phyloP scores from a whole-genome alignment of 2,888 invertebrate species.

The Erebia epiphron region DNA sequence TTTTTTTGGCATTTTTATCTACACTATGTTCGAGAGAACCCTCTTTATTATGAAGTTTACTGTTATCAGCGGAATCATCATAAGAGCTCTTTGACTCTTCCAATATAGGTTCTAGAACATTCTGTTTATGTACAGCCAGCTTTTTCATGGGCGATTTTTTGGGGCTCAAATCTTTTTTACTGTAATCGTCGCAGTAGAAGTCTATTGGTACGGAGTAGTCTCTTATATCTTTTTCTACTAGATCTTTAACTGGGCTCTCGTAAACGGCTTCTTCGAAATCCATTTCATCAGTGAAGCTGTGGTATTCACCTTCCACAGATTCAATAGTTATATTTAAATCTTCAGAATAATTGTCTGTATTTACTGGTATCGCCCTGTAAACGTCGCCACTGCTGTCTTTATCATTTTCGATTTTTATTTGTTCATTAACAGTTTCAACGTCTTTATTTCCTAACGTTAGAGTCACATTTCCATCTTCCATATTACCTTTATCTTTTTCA shows the following conservation, averaged over 20 bases:
- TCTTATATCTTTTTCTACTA: conserved; percentile 75
- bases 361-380: conserved; percentile 49
- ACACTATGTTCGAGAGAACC: background rate
- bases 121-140: conserved; percentile 47
- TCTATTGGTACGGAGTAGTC: conserved; percentile 77
- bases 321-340: conserved; percentile 51
- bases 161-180: conserved; percentile 50
- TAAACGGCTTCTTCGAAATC: conserved; percentile 66
- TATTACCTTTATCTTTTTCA: conserved; percentile 38
- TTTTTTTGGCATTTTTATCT: conserved; percentile 8
- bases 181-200: conserved; percentile 70
- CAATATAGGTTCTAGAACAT: conserved; percentile 68
- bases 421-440: background rate
- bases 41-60: conserved; percentile 30
- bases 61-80: conserved; percentile 57
- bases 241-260: conserved; percentile 73
- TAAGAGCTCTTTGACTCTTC: conserved; percentile 76
- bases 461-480: background rate
- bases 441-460: background rate
- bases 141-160: conserved; percentile 60
- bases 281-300: conserved; percentile 71
- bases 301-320: conserved; percentile 71
- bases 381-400: conserved; percentile 42
- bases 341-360: conserved; percentile 45
- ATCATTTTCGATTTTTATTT: background rate